Conservation (phyloP, 2,888 invertebrate species). For the Cheilosia grossa region DNA sequence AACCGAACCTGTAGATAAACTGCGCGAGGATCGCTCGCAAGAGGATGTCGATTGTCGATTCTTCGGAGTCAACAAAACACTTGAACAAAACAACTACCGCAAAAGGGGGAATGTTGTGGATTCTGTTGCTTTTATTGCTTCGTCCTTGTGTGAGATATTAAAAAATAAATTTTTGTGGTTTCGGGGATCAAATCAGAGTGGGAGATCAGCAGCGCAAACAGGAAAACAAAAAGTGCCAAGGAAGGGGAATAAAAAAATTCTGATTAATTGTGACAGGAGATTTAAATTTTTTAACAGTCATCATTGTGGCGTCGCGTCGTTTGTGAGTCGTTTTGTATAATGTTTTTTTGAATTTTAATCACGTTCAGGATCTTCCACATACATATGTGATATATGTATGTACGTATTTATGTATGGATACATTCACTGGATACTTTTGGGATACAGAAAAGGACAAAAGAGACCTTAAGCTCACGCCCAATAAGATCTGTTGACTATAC, state of each 20-base stretch:
- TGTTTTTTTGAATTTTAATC: conserved; percentile 63
- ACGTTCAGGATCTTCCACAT: conserved; percentile 52
- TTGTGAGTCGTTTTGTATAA: conserved; percentile 33
- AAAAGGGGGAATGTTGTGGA: conserved; percentile 18
- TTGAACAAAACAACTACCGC: conserved; percentile 19
- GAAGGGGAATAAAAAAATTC: conserved; percentile 35
- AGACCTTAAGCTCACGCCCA: not conserved
- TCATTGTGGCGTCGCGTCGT: conserved; percentile 26
- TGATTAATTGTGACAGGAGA: conserved; percentile 72
- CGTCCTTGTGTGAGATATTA: conserved; percentile 72
- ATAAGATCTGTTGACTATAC: not conserved
- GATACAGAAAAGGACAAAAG: conserved; percentile 6
- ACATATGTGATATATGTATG: not conserved
- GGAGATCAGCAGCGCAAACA: conserved; percentile 17
- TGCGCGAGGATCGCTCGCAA: conserved; percentile 58
- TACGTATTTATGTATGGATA: not conserved
- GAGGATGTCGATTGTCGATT: conserved; percentile 58
- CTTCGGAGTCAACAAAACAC: conserved; percentile 55
- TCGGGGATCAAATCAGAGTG: conserved; percentile 64
- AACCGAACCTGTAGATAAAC: conserved; percentile 41
- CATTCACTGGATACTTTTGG: not conserved
- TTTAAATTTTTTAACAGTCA: conserved; percentile 70
- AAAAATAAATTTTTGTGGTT: conserved; percentile 58
- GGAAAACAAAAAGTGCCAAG: conserved; percentile 11
- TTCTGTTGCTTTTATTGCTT: conserved; percentile 61